Base-by-base conservation (phyloP, 2,797 vertebrate species). In the Cephalopachus bancanus region DNA sequence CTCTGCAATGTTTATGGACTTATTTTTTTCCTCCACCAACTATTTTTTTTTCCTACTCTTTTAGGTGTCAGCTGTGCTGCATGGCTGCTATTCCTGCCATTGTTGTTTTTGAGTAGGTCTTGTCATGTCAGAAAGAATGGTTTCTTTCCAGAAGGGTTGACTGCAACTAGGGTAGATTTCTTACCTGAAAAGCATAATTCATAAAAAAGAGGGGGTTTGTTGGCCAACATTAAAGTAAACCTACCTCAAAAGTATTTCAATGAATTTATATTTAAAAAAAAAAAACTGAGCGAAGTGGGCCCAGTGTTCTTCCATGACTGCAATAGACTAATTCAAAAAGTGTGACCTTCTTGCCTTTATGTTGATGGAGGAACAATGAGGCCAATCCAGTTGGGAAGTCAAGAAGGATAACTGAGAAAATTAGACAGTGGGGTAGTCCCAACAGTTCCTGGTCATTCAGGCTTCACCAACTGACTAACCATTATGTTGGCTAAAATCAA, bases 1-100 rank as follows among this genome's bases (percentile, higher is more conserved):
- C 1, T 2, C 74, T 98, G 96, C 95, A 97, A 91, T 98, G 98
- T 97, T 97, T 98, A 99, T 98, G 98, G 98, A 98, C 97, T 98
- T 98, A 96, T 98, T 98, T 96, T 97, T 93, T 64, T 28, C 62
- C 93, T 96, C 96, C 96, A 98, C 94, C 83, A 98, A 95, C 51
- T 84, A 79, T 95, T 95, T 92, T 89, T 97, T 92, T 0, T 16
- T 51, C 88, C 53, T 65, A 65, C 76, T 30, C 78, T 96, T 94
- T 91, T 59, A 94, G 96, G 90, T 87, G 88, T 96, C 93, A 97
- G 94, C 90, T 87, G 14, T 91, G 86, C 78, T 81, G 71, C 93
- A 74, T 28, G 93, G 90, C 81, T 92, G 74, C 88, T 95, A 59
- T 89, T 95, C 33, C 84, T 91, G 72, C 74, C 6, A 6, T n/a